Evolutionary conservation across 2,113 vertebrate genomes (phyloP).

Genomic region (Chlorocebus sabaeus): DNA sequence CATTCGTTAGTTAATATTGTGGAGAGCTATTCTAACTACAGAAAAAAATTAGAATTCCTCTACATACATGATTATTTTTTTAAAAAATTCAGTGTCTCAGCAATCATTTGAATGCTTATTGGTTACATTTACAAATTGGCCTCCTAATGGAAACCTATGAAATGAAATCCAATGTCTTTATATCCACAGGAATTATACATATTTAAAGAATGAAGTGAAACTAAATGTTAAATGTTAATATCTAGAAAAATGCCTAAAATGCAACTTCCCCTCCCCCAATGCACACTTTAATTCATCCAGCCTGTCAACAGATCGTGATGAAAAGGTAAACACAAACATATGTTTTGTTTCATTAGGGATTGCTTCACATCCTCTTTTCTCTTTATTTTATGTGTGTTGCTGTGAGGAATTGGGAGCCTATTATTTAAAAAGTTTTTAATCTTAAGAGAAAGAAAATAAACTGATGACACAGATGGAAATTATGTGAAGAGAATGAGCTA

Average conservation of each 20-base stretch:
- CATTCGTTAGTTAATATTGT: background rate
- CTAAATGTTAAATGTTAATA: slow-evolving; percentile 64
- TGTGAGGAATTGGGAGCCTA: slow-evolving; percentile 67
- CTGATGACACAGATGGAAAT: slow-evolving; percentile 80
- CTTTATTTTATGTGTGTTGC: slow-evolving; percentile 76
- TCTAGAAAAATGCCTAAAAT: slow-evolving; percentile 66
- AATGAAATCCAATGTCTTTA: slow-evolving; percentile 20
- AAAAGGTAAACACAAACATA: slow-evolving; percentile 77
- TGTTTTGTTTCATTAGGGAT: slow-evolving; percentile 75
- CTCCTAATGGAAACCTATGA: background rate
- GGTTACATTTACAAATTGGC: background rate
- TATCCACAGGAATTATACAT: slow-evolving; percentile 26
- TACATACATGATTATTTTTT: background rate
- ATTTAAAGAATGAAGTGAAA: slow-evolving; percentile 65
- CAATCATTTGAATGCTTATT: background rate
- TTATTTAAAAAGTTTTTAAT: slow-evolving; percentile 81
- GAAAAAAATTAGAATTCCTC: background rate
- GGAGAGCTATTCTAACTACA: background rate
- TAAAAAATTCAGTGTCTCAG: background rate
- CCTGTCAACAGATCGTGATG: slow-evolving; percentile 64
- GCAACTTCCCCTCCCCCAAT: background rate
- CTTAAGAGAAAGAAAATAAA: slow-evolving; percentile 80
- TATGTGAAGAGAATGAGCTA: slow-evolving; percentile 67
- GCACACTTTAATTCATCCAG: background rate
- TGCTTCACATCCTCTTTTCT: slow-evolving; percentile 70